Conservation (phyloP, 92 coral and sea anemone genomes). For the Zoanthus gigantus region DNA sequence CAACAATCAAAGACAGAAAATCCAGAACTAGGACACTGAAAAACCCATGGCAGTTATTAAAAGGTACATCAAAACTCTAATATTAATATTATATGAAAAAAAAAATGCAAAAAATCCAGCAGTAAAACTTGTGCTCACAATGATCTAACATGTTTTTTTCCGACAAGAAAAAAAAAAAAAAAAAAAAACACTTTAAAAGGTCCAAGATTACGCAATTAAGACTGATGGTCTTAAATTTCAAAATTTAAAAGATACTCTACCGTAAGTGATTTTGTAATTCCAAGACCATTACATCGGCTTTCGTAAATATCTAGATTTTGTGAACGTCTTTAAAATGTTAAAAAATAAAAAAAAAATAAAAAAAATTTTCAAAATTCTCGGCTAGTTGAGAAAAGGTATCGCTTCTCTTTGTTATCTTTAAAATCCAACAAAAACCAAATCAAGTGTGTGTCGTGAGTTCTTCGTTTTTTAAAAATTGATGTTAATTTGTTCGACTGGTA, state of each 20-base stretch:
- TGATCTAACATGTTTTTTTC: neutral
- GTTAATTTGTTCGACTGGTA: neutral
- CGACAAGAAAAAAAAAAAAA: neutral
- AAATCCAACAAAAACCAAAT: neutral
- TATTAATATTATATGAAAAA: neutral
- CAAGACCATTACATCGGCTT: neutral
- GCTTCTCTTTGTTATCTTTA: slow-evolving; percentile 4
- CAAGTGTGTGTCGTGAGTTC: neutral
- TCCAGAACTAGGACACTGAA: neutral
- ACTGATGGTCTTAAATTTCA: neutral
- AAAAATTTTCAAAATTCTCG: neutral
- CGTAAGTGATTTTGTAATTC: neutral
- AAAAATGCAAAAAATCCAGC: neutral
- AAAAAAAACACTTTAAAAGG: neutral
- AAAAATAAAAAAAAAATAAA: neutral
- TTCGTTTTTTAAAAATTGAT: neutral
- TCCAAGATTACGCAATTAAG: slow-evolving; percentile 1
- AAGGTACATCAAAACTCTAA: neutral
- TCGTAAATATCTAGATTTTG: neutral
- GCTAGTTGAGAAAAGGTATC: slow-evolving; percentile 1
- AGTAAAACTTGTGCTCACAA: neutral
- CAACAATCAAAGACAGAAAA: neutral
- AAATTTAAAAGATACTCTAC: neutral
- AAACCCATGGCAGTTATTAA: neutral
- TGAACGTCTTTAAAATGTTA: neutral